Evolutionary conservation across 2,113 vertebrate genomes (phyloP).

Genomic region (Oreotrochilus melanogaster): DNA sequence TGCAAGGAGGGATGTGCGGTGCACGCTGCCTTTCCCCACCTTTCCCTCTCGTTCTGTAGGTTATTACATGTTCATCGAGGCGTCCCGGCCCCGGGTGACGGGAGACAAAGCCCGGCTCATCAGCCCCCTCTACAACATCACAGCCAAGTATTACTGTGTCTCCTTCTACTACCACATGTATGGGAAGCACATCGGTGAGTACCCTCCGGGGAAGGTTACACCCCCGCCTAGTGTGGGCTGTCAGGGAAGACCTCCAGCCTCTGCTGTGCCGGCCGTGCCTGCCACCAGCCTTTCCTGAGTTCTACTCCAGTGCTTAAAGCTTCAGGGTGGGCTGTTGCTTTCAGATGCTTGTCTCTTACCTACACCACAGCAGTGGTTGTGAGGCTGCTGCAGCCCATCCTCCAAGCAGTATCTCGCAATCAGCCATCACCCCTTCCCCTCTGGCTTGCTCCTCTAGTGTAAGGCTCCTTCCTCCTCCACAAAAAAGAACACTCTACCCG

Average conservation of each 20-base stretch:
- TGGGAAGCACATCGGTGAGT: slow-evolving; percentile 97
- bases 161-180: slow-evolving; percentile 99
- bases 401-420: neutral
- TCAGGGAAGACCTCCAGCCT: neutral
- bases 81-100: slow-evolving; percentile 86
- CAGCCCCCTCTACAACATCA: slow-evolving; percentile 94
- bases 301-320: neutral
- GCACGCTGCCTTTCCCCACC: neutral
- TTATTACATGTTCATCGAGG: slow-evolving; percentile 98
- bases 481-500: neutral
- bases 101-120: slow-evolving; percentile 93
- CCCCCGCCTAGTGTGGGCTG: neutral
- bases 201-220: neutral
- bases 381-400: neutral
- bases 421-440: neutral
- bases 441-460: neutral
- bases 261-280: neutral
- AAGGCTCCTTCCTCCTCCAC: neutral
- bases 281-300: accelerated
- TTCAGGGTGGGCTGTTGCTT: neutral
- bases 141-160: slow-evolving; percentile 88
- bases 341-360: neutral
- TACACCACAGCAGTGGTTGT: neutral
- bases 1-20: neutral
- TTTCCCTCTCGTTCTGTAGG: slow-evolving; percentile 73